Base-by-base conservation (phyloP, 53 echinoderm and acorn worm genomes). In the Hippasteria phrygiana region DNA sequence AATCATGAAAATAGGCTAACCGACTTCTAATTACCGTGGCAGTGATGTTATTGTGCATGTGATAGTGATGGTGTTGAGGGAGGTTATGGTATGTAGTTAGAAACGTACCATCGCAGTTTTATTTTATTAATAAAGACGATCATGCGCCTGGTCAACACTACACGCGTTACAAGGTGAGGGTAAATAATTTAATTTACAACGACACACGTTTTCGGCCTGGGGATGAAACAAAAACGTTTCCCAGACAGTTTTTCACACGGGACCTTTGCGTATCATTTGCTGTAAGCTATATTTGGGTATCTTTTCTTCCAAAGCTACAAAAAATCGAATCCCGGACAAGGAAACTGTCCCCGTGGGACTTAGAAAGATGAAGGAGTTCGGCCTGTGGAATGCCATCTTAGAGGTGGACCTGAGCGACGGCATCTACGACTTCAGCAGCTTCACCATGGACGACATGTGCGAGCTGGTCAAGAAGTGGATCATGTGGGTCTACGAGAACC, bases 351-450 rank as follows among this genome's bases (percentile, higher is more conserved):
- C 91, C 38, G 39, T 90, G 24, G 93, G 93, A 17, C 20, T 92
- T 12, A 39, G 26, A 14, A 92, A 92, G 71, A 37, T 89, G 50
- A 26, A 90, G 33, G 43, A 72, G n/a, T 6, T 56, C 28, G 89
- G 93, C 1, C 46, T 91, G 24, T 87, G 75, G 59, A 76, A 76
- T 4, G 77, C 88, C 26, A 87, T 92, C 86, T 62, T 92, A 14
- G 93, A 92, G 64, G 55, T 92, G 0, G 93, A 92, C 74, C 63
- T 89, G 46, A 74, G 88, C 29, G 88, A 92, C 38, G 73, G 46
- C 13, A 45, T 81, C 39, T 89, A 89, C 77, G 89, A 92, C 62
- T 92, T 83, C 69, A 65, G 45, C 17, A 87, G 65, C 45, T 87
- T 93, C 55, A 62, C 80, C 55, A 89, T 92, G 75, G 74, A 63